Evolutionary conservation across 1,140 invertebrate species (phyloP), one percentile per base, ranked within the genome.

Genomic region (Drosophila repletoides): DNA sequence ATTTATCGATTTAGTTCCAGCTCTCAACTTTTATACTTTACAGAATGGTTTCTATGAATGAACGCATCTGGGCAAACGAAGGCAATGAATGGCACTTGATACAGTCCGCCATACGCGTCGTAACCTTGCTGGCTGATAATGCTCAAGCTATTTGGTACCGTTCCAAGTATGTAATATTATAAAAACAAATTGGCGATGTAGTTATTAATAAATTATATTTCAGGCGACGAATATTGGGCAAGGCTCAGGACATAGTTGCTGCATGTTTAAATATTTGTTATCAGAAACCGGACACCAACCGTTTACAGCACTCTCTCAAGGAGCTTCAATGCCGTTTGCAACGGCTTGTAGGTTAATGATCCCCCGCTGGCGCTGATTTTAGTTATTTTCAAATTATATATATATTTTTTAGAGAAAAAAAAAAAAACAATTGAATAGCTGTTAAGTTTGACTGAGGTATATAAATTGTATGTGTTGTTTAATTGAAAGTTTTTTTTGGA

Each of bases 61-160:
- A 95, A 79, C 92, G 94, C 58, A 93, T 94, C 58, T 96, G 95
- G 95, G 91, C 95, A 40, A 93, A 93, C 17, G 93, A 95, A 91
- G 94, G 94, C 12, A 95, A 95, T 77, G 95, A 96, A 90, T 94
- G 94, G 89, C 95, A 96, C 91, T 91, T 95, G 22, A 94, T 94
- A 48, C 92, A 93, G 89, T 94, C 93, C 0, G 93, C 94, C 19
- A 93, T 93, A 28, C 92, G 92, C 74, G 91, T 95, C 72, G 92
- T 95, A 45, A 92, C 92, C 34, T 91, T 92, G 31, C 93, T 95
- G 61, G 92, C 71, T 34, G 76, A 70, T 38, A 88, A 74, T 60
- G 59, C 79, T 2, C 71, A 72, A 46, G 59, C 81, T 14, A 74
- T 84, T 38, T 88, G 61, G 58, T 71, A 69, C 28, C 72, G 76